Conservation (phyloP, 2,888 invertebrate genomes). For the Agrotis exclamationis region DNA sequence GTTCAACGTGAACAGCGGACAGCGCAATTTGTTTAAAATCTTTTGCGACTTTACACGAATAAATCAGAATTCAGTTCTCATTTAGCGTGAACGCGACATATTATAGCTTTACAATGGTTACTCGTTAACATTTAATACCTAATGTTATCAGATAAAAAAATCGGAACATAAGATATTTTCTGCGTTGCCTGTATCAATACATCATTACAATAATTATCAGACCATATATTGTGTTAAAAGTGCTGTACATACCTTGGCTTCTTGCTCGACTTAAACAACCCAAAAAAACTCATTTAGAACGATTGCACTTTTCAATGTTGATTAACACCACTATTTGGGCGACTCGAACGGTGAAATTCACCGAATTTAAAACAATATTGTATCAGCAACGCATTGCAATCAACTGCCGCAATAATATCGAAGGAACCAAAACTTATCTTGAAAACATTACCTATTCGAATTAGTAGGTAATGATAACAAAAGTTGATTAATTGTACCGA, state of each 20-base stretch:
- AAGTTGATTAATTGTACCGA: slow-evolving; percentile 66
- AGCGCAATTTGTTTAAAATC: slow-evolving; percentile 60
- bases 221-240: slow-evolving; percentile 10
- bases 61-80: slow-evolving; percentile 59
- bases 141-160: slow-evolving; percentile 53
- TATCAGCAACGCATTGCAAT: slow-evolving; percentile 68
- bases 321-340: slow-evolving; percentile 30
- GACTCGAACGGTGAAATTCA: slow-evolving; percentile 47
- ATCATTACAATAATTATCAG: slow-evolving; percentile 6
- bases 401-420: slow-evolving; percentile 71
- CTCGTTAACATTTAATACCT: slow-evolving; percentile 43
- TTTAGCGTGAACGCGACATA: slow-evolving; percentile 44
- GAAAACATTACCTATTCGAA: slow-evolving; percentile 70
- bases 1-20: slow-evolving; percentile 52
- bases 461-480: slow-evolving; percentile 65
- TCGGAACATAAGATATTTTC: slow-evolving; percentile 40
- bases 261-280: slow-evolving; percentile 51
- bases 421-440: slow-evolving; percentile 69
- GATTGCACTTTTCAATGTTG: slow-evolving; percentile 17
- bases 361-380: slow-evolving; percentile 63
- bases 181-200: slow-evolving; percentile 19
- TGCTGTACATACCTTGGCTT: slow-evolving; percentile 66
- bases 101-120: slow-evolving; percentile 35
- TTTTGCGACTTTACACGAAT: slow-evolving; percentile 57
- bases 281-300: slow-evolving; percentile 72